Evolutionary conservation across 2,888 invertebrate species (phyloP).

Genomic region (Uropetala carovei): DNA sequence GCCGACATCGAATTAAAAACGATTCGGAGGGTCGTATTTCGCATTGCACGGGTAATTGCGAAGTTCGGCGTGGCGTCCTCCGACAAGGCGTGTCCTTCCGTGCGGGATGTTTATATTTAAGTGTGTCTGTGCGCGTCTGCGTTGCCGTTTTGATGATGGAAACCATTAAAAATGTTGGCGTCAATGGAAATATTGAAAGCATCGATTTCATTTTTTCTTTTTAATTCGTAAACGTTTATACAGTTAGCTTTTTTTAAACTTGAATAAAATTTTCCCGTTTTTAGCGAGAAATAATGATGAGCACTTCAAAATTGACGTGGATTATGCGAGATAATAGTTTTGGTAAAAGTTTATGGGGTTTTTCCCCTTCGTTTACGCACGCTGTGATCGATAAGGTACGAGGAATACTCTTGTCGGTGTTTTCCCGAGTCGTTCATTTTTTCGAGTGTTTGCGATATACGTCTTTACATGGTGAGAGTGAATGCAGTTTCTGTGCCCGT

Average conservation of each 20-base stretch:
- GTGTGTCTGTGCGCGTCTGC: not conserved
- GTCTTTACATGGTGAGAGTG: not conserved
- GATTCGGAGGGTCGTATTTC: slow-evolving; percentile 3
- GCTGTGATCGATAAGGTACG: not conserved
- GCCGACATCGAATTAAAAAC: not conserved
- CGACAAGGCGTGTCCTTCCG: too few relatives aligned
- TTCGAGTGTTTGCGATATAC: not conserved
- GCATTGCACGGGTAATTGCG: not conserved
- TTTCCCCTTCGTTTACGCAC: not conserved
- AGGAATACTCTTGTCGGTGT: not conserved
- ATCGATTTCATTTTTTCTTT: not conserved
- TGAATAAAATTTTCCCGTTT: not conserved
- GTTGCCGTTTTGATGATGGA: not conserved
- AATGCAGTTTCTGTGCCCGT: not conserved
- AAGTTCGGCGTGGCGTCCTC: not conserved
- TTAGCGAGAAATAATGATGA: not conserved
- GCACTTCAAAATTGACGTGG: not conserved
- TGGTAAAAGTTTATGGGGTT: not conserved
- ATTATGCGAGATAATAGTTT: not conserved
- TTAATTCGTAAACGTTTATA: not conserved
- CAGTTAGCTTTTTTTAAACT: not conserved
- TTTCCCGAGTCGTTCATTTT: not conserved
- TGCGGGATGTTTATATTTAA: not conserved
- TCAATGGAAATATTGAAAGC: slow-evolving; percentile 16
- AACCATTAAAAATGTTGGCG: not conserved